A percentile compares a stretch with the other conserved stretches of the same genome.
Evolutionary conservation across 2,113 vertebrate species (phyloP).

Genomic region (Xiphophorus maculatus): DNA sequence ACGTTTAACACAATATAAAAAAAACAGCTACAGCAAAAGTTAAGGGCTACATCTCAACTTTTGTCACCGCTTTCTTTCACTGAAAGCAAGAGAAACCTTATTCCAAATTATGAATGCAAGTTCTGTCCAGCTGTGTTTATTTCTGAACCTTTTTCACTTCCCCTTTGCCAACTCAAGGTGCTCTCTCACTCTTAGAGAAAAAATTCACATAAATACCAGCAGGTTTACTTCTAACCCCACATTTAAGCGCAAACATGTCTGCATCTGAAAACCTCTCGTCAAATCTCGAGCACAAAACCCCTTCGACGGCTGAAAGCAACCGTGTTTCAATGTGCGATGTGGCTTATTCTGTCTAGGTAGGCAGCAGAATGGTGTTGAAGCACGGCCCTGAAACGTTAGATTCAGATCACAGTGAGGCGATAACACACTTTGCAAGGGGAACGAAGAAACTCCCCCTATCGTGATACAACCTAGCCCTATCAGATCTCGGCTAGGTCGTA

Average conservation of each 20-base stretch:
- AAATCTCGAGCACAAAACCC: background rate
- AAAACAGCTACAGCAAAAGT: background rate
- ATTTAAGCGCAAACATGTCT: conserved; percentile 25
- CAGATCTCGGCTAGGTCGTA: conserved; percentile 40
- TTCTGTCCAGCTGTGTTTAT: background rate
- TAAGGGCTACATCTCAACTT: background rate
- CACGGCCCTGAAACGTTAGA: background rate
- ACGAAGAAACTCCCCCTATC: conserved; percentile 20
- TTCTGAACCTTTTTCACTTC: background rate
- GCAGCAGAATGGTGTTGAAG: background rate
- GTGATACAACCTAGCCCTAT: conserved; percentile 10
- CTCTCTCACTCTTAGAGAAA: background rate
- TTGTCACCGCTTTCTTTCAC: background rate
- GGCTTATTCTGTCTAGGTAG: background rate
- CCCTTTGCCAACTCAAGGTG: background rate
- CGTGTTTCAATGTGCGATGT: background rate
- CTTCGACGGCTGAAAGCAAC: background rate
- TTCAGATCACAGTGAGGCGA: conserved; percentile 19
- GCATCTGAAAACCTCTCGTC: background rate
- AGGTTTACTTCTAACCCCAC: conserved; percentile 3
- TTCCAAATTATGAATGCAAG: conserved; percentile 1
- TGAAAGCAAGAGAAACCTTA: background rate
- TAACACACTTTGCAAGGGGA: conserved; percentile 4
- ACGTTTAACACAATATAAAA: background rate
- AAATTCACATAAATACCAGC: conserved; percentile 4